These are phyloP conservation scores for Callionymus lyra DNA, from an alignment of 2,113 vertebrate genomes.

Conservation along the genomic window DNA sequence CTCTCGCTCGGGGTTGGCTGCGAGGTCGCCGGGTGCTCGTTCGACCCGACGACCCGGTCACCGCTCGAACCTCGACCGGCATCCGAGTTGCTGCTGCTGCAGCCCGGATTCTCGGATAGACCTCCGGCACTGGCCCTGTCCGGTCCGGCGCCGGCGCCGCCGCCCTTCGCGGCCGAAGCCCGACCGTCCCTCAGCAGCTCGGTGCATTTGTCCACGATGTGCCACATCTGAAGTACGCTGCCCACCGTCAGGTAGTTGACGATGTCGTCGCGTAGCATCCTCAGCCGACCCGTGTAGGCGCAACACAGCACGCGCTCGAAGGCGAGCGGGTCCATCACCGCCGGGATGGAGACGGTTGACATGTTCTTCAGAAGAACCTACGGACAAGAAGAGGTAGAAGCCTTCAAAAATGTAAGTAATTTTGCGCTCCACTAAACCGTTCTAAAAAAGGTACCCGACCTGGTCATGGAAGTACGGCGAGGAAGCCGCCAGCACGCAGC, in stretches of 20 bases:
- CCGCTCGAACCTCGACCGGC: constrained; percentile 1
- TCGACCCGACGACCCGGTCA: constrained; percentile 13
- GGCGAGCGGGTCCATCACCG: constrained; percentile 81
- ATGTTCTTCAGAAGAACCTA: constrained; percentile 87
- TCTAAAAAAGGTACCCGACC: constrained; percentile 27
- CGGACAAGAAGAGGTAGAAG: neutral
- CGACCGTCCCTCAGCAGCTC: constrained; percentile 77
- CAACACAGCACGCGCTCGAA: constrained; percentile 84
- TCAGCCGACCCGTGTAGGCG: constrained; percentile 82
- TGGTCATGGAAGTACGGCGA: constrained; percentile 82
- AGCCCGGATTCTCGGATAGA: constrained; percentile 27
- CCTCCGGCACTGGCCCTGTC: constrained; percentile 9
- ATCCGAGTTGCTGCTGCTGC: constrained; percentile 37
- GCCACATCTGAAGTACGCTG: constrained; percentile 95
- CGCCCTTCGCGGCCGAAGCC: neutral
- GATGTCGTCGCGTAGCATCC: constrained; percentile 80
- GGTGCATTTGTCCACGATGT: constrained; percentile 91
- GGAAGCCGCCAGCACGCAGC: constrained; percentile 74
- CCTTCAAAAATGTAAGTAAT: neutral
- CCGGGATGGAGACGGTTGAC: constrained; percentile 79
- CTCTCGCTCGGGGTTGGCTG: constrained; percentile 70
- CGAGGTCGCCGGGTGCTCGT: constrained; percentile 36
- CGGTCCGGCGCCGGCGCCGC: constrained; percentile 1
- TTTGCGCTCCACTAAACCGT: neutral
- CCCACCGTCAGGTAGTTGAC: constrained; percentile 91